These are phyloP conservation scores for Drosophila kanekoi DNA, from an alignment of 2,888 invertebrate genomes.

Conservation along the genomic window DNA sequence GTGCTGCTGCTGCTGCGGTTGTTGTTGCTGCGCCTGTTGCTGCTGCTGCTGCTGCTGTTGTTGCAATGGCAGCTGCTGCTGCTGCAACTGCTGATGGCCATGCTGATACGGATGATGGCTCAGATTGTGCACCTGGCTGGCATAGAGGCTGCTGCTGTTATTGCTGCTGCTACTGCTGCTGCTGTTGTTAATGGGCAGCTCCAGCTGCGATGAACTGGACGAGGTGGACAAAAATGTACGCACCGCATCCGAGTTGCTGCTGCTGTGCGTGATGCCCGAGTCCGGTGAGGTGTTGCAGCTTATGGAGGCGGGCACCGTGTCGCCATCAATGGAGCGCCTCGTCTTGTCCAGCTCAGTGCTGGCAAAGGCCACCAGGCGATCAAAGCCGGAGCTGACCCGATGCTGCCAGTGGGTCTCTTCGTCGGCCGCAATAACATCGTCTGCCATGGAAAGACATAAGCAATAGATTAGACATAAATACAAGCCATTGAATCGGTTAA, in stretches of 20 bases:
- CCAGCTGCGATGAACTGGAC: conserved; percentile 85
- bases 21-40: conserved; percentile 50
- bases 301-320: conserved; percentile 84
- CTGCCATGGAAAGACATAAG: conserved; percentile 54
- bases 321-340: conserved; percentile 92
- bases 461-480: conserved; percentile 26
- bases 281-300: conserved; percentile 95
- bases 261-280: conserved; percentile 92
- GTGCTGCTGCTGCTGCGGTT: conserved; percentile 67
- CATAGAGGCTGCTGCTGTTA: conserved; percentile 56
- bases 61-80: conserved; percentile 36
- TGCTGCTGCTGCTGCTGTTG: conserved; percentile 30
- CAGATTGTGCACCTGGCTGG: conserved; percentile 71
- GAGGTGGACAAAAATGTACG: conserved; percentile 85
- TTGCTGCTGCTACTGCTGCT: conserved; percentile 69
- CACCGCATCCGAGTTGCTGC: conserved; percentile 83
- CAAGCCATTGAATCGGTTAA: neutral
- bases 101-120: conserved; percentile 70
- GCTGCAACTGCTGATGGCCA: conserved; percentile 74
- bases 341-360: conserved; percentile 95
- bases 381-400: conserved; percentile 96
- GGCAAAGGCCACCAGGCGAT: conserved; percentile 96
- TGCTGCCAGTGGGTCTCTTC: conserved; percentile 96
- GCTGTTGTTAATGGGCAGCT: conserved; percentile 81
- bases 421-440: conserved; percentile 87